Conservation (phyloP, 2,113 vertebrate genomes). For the Dromaius novaehollandiae region DNA sequence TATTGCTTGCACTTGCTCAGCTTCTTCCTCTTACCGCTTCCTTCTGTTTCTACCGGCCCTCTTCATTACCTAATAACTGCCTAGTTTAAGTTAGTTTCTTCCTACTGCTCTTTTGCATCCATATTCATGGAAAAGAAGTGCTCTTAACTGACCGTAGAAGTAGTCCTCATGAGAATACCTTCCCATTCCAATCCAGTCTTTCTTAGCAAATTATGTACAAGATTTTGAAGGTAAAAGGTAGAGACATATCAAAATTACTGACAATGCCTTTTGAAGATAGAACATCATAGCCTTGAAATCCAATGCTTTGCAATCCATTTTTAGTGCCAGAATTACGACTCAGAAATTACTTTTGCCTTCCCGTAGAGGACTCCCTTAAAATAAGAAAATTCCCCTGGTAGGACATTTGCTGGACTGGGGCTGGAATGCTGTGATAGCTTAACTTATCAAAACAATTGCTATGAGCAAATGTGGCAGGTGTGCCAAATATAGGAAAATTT, state of each 20-base stretch:
- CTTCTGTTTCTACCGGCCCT: background rate
- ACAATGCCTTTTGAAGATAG: background rate
- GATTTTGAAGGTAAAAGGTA: background rate
- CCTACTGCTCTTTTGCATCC: background rate
- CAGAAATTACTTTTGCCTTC: background rate
- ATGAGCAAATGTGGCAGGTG: background rate
- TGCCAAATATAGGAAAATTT: rapidly evolving
- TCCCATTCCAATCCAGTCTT: background rate
- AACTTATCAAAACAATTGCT: background rate
- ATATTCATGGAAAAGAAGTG: background rate
- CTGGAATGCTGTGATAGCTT: background rate
- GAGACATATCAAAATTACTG: background rate
- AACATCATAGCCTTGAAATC: background rate
- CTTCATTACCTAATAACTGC: background rate
- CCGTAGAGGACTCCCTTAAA: background rate
- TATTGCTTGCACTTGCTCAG: background rate
- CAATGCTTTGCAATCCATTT: background rate
- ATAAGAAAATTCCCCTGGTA: background rate
- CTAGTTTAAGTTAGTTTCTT: background rate
- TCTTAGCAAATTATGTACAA: background rate
- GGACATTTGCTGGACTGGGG: background rate
- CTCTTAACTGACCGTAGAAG: background rate
- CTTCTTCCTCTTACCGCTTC: background rate
- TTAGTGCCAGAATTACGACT: background rate
- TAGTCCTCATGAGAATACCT: background rate